Evolutionary conservation across 1,140 invertebrate species (phyloP).

Genomic region (Cheumatopsyche charites): DNA sequence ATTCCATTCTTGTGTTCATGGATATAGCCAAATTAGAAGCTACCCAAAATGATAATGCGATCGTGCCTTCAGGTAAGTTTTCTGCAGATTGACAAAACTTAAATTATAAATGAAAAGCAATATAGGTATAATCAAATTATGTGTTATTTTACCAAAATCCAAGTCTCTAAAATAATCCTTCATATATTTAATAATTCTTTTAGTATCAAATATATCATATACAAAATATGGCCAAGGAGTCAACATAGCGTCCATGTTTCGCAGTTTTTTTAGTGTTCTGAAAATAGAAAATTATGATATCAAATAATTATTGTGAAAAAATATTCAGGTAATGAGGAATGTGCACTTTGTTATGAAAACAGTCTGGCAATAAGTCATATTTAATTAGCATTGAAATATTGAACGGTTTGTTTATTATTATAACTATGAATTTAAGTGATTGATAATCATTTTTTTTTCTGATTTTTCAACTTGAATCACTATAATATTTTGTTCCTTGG

Average conservation of each 20-base stretch:
- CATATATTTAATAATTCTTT: constrained; percentile 55
- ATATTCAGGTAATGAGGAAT: too few species aligned
- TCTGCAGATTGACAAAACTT: constrained; percentile 44
- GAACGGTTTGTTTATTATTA: too few species aligned
- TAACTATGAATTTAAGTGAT: too few species aligned
- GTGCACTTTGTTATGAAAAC: too few species aligned
- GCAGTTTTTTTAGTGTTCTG: constrained; percentile 50
- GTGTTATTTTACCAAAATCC: constrained; percentile 31
- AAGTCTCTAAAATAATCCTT: constrained; percentile 49
- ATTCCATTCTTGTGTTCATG: constrained; percentile 64
- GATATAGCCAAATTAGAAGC: constrained; percentile 74
- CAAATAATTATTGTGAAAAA: too few species aligned
- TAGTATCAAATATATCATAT: constrained; percentile 71
- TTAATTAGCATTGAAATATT: too few species aligned
- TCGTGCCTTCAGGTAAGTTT: constrained; percentile 67
- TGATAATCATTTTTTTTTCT: too few species aligned
- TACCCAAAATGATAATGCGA: constrained; percentile 79
- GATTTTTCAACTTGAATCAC: too few species aligned
- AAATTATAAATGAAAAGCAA: too few species aligned
- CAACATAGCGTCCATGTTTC: constrained; percentile 57
- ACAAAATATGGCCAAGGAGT: constrained; percentile 69
- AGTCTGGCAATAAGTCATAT: too few species aligned
- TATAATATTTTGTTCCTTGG: too few species aligned
- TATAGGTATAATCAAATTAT: too few species aligned
- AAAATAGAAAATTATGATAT: constrained; percentile 10